Percentiles rank a stretch among this genome's conserved stretches.
phyloP scores from a whole-genome alignment of 1,140 invertebrate species.

The Pseudoatta argentina region DNA sequence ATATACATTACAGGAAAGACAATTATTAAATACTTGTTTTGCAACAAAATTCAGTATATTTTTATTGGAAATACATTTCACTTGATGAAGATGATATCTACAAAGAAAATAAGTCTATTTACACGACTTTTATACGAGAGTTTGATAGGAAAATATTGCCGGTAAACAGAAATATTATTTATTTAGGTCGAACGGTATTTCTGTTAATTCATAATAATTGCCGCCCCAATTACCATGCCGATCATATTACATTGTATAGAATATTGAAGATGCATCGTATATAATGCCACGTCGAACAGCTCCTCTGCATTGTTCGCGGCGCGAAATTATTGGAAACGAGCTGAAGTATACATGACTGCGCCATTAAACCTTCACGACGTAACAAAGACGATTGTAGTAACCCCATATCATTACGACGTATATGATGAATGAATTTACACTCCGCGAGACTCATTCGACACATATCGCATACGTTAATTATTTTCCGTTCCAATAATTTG shows the following conservation, averaged over 20 bases:
- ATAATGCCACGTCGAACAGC: conserved; percentile 26
- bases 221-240: conserved; percentile 31
- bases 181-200: neutral
- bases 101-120: neutral
- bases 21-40: neutral
- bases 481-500: neutral
- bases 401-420: conserved; percentile 49
- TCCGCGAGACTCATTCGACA: neutral
- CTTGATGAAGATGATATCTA: neutral
- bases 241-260: conserved; percentile 55
- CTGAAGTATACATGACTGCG: conserved; percentile 60
- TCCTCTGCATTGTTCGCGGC: conserved; percentile 62
- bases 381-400: conserved; percentile 72
- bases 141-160: conserved; percentile 6
- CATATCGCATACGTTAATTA: conserved; percentile 29
- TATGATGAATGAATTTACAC: conserved; percentile 63
- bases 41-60: neutral
- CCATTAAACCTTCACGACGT: conserved; percentile 62
- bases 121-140: neutral
- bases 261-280: conserved; percentile 65
- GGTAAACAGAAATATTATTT: neutral
- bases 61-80: neutral
- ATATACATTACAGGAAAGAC: neutral
- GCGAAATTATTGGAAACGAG: conserved; percentile 72
- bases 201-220: conserved; percentile 55